Evolutionary conservation across 2,888 invertebrate genomes (phyloP), one percentile per base, ranked within the genome.

Genomic region (Microchrysa polita): DNA sequence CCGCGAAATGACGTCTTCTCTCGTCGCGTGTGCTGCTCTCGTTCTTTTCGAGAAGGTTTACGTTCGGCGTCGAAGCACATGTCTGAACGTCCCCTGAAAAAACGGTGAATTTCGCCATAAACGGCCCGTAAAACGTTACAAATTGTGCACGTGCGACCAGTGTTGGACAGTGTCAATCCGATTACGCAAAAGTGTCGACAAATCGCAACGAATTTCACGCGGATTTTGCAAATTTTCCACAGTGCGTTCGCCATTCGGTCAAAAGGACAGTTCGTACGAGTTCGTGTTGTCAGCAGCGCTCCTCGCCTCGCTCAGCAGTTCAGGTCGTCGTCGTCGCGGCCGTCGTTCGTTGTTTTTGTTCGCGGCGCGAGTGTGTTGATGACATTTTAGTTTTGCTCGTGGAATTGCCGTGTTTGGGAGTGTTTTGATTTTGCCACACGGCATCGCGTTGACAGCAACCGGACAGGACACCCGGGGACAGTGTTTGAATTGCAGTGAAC

Each of bases 11-110:
- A 48, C 48, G 48, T 48, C 12, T n/a, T n/a, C 14, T 48, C 14
- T 5, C 48, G 48, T 48, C n/a, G 52, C 7, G 55, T 14, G 18
- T 59, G 18, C 14, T n/a, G 44, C 42, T 40, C 48, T 72, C 44
- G 48, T 81, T 81, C 84, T 83, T 82, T 79, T 83, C 82, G 88
- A 88, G 88, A 88, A 88, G 88, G 88, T 88, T 88, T 88, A 88
- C 88, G 81, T 88, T 88, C 88, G 89, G 89, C 88, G 88, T 88
- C 88, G 87, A 87, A 83, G 88, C 89, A 89, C 89, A 89, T 89
- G 89, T 88, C 88, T 48, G 72, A 48, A 69, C 72, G 72, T 42
- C 48, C 60, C 22, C 44, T 60, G 71, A 23, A 57, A 71, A 72
- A 72, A 60, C 23, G n/a, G 18, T 22, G 42, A 48, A 72, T 57